Evolutionary conservation across 2,113 vertebrate species (phyloP), one percentile per base, ranked within the genome.

Genomic region (Bagarius yarrelli): DNA sequence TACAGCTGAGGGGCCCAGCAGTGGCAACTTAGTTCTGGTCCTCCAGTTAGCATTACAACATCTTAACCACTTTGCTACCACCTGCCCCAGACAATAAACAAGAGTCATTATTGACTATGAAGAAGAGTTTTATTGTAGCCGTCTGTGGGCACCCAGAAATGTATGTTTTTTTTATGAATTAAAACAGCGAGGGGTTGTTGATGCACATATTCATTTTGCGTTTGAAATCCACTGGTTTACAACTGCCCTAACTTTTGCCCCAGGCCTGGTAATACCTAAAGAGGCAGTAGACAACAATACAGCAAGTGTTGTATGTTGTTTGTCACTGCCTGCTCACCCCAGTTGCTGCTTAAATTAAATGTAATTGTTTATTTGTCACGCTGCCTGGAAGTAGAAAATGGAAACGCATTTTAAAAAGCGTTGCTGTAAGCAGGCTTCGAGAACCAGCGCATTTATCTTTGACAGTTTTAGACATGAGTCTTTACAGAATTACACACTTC

Each of bases 311-410:
- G 1, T 72, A 30, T n/a, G 30, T 52, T 8, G 3, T 72, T 23
- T n/a, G 50, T 44, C 70, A 32, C 61, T 52, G 59, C 6, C 27
- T 47, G 21, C 73, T 50, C 61, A 1, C 59, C 27, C n/a, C 56
- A 71, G 15, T 63, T 61, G 47, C 55, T 32, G 36, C 53, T 64
- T 83, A 50, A 56, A 72, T 47, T 36, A 71, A 79, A 52, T 85
- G 71, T 76, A 71, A 71, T 79, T 76, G 76, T 71, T 55, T 25
- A 57, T 85, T 80, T 79, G 56, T 63, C 32, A 52, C 19, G 12
- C 50, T 44, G 52, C n/a, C 25, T 69, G 3, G 60, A 25, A 36
- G 52, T 59, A 13, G 25, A 30, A 71, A 57, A 76, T 56, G 25
- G 30, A 69, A 59, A 69, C 25, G 34, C 5, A 16, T 55, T 8